Conservation (phyloP, 1,140 invertebrate genomes). For the Ceratina australensis region DNA sequence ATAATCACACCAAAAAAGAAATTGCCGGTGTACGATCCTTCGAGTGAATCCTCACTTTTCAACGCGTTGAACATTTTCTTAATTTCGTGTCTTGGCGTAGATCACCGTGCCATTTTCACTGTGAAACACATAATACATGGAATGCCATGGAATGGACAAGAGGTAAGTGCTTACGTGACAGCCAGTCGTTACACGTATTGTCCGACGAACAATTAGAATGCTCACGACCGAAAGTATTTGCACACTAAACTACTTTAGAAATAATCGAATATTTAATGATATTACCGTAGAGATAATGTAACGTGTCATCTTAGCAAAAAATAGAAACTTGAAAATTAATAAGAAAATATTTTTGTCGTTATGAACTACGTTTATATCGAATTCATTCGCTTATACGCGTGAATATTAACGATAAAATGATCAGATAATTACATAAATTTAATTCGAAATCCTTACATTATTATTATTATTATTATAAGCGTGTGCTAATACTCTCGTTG, state of each 20-base stretch:
- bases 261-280: too few relatives aligned
- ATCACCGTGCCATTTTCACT: background rate
- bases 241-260: too few relatives aligned
- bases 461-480: too few relatives aligned
- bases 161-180: background rate
- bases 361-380: too few relatives aligned
- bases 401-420: too few relatives aligned
- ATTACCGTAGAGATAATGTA: too few relatives aligned
- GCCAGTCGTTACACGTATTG: background rate
- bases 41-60: background rate
- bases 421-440: too few relatives aligned
- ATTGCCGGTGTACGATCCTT: background rate
- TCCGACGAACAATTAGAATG: background rate
- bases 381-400: too few relatives aligned
- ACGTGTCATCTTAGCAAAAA: too few relatives aligned
- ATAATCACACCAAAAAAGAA: slow-evolving; percentile 60
- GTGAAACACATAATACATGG: slow-evolving; percentile 51
- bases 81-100: background rate
- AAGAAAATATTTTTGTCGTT: too few relatives aligned
- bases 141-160: slow-evolving; percentile 53
- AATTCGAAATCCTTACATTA: background rate
- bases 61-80: background rate
- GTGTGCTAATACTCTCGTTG: too few relatives aligned
- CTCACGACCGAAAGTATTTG: background rate
- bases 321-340: too few relatives aligned